Evolutionary conservation across 2,113 vertebrate species (phyloP), one percentile per base, ranked within the genome.

Genomic region (Cettia cetti): DNA sequence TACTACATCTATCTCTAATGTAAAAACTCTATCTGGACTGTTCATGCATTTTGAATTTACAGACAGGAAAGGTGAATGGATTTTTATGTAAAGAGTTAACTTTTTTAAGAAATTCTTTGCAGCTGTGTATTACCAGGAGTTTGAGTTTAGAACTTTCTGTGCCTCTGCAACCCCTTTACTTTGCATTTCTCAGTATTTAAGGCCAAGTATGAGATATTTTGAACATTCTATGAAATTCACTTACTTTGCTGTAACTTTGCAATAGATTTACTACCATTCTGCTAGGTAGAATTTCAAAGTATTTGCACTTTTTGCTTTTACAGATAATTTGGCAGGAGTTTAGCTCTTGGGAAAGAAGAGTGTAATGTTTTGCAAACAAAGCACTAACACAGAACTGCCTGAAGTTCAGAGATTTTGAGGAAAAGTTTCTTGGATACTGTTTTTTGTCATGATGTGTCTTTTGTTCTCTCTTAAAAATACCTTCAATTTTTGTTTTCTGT

Each of bases 1-100:
- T 45, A 26, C 8, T 57, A 1, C 1, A 0, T 61, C n/a, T 65
- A 1, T 57, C 1, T 54, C 13, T 66, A 21, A 45, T 76, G 14
- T 17, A 65, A 57, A 68, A 76, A 7, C 22, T 85, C 69, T 69
- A n/a, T 45, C 31, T 11, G 40, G 61, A 20, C 31, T 79, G 31
- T 72, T 79, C 5, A 2, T 45, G 20, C 28, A 39, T 59, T 88
- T 93, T 79, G 53, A 64, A 80, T 90, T 91, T 88, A 33, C 9
- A 23, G 18, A 47, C 9, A 37, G 19, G 42, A 57, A 85, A 69
- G 47, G 57, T 2, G 0, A 35, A 54, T 6, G 13, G 8, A 44
- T 52, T 79, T 19, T 63, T 81, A 50, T 39, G 42, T 69, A 45
- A 53, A 59, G 19, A 69, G 7, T 28, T 77, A 7, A 2, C 20